Evolutionary conservation across 2,888 invertebrate species (phyloP).

Genomic region (Drosophila greeni): DNA sequence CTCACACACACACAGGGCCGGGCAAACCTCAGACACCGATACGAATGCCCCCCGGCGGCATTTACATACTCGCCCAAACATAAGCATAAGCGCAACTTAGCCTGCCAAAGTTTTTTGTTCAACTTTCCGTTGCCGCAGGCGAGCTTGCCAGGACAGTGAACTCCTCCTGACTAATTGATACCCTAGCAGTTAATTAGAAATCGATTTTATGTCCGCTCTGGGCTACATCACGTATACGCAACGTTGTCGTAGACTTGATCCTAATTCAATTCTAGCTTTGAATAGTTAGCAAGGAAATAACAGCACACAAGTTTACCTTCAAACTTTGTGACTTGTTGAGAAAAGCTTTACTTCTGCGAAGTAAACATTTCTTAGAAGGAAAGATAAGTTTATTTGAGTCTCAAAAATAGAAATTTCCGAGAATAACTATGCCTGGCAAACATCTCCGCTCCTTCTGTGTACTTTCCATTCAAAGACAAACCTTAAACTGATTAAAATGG

Average conservation of each 20-base stretch:
- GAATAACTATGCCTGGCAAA: not conserved
- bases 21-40: slow-evolving; percentile 18
- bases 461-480: not conserved
- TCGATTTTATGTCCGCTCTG: not conserved
- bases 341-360: not conserved
- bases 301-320: not conserved
- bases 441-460: not conserved
- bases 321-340: not conserved
- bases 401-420: not conserved
- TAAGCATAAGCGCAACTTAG: slow-evolving; percentile 55
- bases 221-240: slow-evolving; percentile 18
- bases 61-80: slow-evolving; percentile 56
- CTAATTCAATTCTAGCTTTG: not conserved
- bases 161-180: slow-evolving; percentile 16
- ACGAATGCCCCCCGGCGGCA: slow-evolving; percentile 51
- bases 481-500: not conserved
- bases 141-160: not conserved
- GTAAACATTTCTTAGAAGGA: not conserved
- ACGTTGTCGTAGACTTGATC: not conserved
- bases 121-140: slow-evolving; percentile 36
- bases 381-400: not conserved
- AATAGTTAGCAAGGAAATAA: not conserved
- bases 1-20: slow-evolving; percentile 16
- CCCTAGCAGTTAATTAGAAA: not conserved
- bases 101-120: slow-evolving; percentile 42